Conservation (phyloP, 2,113 vertebrate genomes). For the Indicator indicator region DNA sequence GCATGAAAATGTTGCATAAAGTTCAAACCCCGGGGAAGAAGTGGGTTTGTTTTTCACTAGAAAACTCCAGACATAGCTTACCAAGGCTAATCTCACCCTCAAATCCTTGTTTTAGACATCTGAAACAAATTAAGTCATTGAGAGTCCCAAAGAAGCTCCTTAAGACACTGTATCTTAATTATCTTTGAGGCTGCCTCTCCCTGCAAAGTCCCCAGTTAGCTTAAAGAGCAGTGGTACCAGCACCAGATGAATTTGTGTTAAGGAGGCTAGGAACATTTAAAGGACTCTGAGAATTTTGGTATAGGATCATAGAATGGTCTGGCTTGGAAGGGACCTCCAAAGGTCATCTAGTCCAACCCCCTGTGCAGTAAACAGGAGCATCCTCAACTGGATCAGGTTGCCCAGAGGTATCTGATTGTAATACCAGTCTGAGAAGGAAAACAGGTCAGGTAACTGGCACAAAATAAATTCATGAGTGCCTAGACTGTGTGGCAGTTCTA, state of each 20-base stretch:
- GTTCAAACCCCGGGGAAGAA: neutral
- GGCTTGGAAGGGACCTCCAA: too few species aligned
- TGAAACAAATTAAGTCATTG: too few species aligned
- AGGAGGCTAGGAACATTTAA: neutral
- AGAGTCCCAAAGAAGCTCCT: neutral
- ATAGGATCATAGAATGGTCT: too few species aligned
- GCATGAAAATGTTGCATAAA: neutral
- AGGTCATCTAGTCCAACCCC: too few species aligned
- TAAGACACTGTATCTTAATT: neutral
- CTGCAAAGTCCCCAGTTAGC: neutral
- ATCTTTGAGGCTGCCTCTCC: neutral
- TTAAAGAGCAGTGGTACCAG: neutral
- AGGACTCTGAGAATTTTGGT: neutral
- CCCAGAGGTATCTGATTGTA: neutral
- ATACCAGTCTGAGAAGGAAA: neutral
- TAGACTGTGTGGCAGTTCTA: neutral
- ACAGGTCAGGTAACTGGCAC: neutral
- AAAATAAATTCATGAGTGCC: neutral
- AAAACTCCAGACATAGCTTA: neutral
- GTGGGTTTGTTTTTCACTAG: conserved; percentile 4
- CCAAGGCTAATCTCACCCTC: neutral
- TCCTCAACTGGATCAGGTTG: too few species aligned
- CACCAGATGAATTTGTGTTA: neutral
- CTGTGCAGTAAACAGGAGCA: too few species aligned
- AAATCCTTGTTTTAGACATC: neutral